phyloP scores from a whole-genome alignment of 2,113 vertebrate species.

The Rissa tridactyla region DNA sequence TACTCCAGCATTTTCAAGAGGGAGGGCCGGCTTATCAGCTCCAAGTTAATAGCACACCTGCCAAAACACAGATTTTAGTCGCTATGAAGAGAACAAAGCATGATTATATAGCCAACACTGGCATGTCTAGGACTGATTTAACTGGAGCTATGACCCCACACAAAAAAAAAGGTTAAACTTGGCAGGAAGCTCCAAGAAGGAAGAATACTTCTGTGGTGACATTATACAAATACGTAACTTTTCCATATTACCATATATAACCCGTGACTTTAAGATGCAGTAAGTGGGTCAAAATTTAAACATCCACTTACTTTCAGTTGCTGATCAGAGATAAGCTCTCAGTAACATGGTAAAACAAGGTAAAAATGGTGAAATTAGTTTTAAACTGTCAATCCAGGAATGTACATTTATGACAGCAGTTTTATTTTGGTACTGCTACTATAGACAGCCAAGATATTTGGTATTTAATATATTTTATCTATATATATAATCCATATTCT shows the following conservation, averaged over 20 bases:
- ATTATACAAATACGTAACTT: neutral
- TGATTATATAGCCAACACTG: slow-evolving; percentile 46
- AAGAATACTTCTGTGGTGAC: slow-evolving; percentile 4
- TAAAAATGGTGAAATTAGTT: neutral
- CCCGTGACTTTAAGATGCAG: neutral
- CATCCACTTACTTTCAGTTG: neutral
- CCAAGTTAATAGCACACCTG: slow-evolving; percentile 67
- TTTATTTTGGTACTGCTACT: neutral
- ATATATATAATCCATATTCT: neutral
- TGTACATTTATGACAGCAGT: neutral
- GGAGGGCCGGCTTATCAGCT: slow-evolving; percentile 49
- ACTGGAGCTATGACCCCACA: neutral
- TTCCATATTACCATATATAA: neutral
- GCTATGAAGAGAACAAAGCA: slow-evolving; percentile 65
- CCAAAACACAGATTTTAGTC: slow-evolving; percentile 63
- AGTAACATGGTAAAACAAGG: neutral
- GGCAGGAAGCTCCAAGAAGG: neutral
- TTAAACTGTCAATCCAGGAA: neutral
- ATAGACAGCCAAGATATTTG: neutral
- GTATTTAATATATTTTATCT: neutral
- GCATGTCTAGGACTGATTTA: slow-evolving; percentile 39
- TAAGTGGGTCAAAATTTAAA: neutral
- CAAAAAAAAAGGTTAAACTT: slow-evolving; percentile 1
- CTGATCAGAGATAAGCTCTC: neutral
- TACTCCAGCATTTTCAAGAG: slow-evolving; percentile 21